These are phyloP conservation scores for Remorina albescens DNA, from an alignment of 2,797 vertebrate genomes.

Conservation along the genomic window DNA sequence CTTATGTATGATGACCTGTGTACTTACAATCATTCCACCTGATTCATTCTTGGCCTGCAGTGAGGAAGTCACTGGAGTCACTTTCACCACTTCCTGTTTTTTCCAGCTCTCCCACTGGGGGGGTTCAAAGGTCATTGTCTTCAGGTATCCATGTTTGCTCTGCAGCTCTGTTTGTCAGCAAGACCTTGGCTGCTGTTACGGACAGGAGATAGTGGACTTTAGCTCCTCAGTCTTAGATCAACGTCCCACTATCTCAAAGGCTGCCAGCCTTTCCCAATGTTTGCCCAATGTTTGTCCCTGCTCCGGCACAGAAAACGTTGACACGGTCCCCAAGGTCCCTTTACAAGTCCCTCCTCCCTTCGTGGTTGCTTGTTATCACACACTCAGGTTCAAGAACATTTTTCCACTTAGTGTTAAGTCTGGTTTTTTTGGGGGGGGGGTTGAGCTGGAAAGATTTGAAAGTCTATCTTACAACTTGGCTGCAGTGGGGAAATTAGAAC, in stretches of 20 bases:
- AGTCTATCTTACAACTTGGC: slow-evolving; percentile 12
- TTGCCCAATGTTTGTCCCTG: slow-evolving; percentile 82
- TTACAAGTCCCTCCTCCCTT: slow-evolving; percentile 66
- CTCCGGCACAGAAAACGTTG: slow-evolving; percentile 83
- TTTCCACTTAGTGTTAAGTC: slow-evolving; percentile 39
- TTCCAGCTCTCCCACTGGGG: slow-evolving; percentile 39
- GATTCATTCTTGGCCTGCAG: slow-evolving; percentile 84
- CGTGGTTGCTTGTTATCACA: slow-evolving; percentile 63
- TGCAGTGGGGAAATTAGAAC: slow-evolving; percentile 16
- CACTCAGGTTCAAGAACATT: slow-evolving; percentile 76
- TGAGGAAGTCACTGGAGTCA: slow-evolving; percentile 74
- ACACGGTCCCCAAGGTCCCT: slow-evolving; percentile 82
- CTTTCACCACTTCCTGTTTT: slow-evolving; percentile 81
- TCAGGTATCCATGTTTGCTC: slow-evolving; percentile 84
- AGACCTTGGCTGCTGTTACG: slow-evolving; percentile 82
- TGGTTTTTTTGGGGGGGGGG: slow-evolving; percentile 18
- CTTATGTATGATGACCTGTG: slow-evolving; percentile 83
- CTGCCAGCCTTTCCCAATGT: slow-evolving; percentile 84
- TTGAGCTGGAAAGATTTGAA: slow-evolving; percentile 9
- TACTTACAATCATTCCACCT: slow-evolving; percentile 88
- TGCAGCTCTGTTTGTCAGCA: slow-evolving; percentile 76
- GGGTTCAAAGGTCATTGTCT: slow-evolving; percentile 83
- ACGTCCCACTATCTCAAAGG: slow-evolving; percentile 84
- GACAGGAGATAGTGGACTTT: slow-evolving; percentile 79
- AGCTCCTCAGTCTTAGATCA: slow-evolving; percentile 84